phyloP scores from a whole-genome alignment of 1,140 invertebrate species.

The Nephotettix cincticeps region DNA sequence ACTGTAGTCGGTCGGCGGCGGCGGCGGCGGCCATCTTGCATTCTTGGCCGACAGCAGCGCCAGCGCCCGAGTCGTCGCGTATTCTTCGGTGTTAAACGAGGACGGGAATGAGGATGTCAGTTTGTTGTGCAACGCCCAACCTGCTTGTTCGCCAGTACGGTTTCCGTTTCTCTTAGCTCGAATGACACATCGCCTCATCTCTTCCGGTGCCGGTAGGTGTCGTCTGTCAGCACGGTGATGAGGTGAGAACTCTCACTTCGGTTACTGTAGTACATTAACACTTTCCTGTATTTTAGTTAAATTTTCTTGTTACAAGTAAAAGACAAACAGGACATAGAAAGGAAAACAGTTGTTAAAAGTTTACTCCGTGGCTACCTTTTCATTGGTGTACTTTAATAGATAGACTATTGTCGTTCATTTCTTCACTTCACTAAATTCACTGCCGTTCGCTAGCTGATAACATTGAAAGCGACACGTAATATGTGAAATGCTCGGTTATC shows the following conservation, averaged over 20 bases:
- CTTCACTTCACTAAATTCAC: no score
- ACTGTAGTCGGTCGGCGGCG: slow-evolving; percentile 38
- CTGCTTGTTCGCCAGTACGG: background rate
- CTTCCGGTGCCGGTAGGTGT: background rate
- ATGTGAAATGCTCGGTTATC: no score
- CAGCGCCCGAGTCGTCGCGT: background rate
- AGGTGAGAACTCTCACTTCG: background rate
- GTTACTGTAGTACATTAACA: background rate
- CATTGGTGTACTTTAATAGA: no score
- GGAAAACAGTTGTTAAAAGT: no score
- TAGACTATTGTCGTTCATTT: no score
- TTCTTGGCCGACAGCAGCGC: background rate
- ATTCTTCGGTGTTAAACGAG: background rate
- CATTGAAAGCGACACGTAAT: no score
- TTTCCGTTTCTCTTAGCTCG: background rate
- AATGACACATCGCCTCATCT: background rate
- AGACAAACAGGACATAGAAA: background rate
- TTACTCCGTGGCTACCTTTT: no score
- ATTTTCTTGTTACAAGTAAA: background rate
- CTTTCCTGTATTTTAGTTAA: no score
- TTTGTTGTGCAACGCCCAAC: background rate
- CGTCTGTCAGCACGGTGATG: background rate
- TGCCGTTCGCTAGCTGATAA: no score
- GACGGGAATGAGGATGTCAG: background rate
- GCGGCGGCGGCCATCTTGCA: slow-evolving; percentile 36